A percentile compares a stretch with the other conserved stretches of the same genome.
Evolutionary conservation across 2,888 invertebrate species (phyloP).

Genomic region (Portevinia maculata): DNA sequence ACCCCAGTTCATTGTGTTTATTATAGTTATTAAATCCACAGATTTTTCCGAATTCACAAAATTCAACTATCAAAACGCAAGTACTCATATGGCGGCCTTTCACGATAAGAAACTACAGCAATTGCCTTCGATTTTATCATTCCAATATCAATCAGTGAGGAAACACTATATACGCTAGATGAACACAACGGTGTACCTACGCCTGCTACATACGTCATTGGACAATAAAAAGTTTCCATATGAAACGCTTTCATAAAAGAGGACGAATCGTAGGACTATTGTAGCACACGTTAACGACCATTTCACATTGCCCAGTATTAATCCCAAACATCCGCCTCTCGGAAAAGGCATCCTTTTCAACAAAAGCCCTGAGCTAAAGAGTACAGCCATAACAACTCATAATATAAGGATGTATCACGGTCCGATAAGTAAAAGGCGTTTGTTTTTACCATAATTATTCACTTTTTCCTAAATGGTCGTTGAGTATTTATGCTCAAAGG

Average conservation of each 20-base stretch:
- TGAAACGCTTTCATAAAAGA: constrained; percentile 27
- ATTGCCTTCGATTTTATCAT: constrained; percentile 27
- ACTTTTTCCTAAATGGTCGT: constrained; percentile 41
- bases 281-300: constrained; percentile 48
- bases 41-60: no score
- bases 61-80: constrained; percentile 37
- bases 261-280: constrained; percentile 30
- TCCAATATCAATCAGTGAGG: constrained; percentile 5
- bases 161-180: constrained; percentile 8
- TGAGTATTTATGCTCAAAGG: constrained; percentile 43
- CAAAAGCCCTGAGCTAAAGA: background rate
- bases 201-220: constrained; percentile 8
- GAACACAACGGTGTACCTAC: background rate
- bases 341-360: background rate
- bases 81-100: constrained; percentile 14
- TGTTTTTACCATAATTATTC: constrained; percentile 15
- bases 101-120: background rate
- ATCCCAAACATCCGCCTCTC: constrained; percentile 20
- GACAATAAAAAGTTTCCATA: constrained; percentile 44
- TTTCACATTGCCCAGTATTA: constrained; percentile 33
- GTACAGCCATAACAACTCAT: constrained; percentile 17
- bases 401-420: constrained; percentile 51
- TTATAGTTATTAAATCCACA: constrained; percentile 36
- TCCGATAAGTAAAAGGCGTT: constrained; percentile 50
- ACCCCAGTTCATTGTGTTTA: background rate